Evolutionary conservation across 2,797 vertebrate genomes (phyloP).

Genomic region (Poecilia wingei): DNA sequence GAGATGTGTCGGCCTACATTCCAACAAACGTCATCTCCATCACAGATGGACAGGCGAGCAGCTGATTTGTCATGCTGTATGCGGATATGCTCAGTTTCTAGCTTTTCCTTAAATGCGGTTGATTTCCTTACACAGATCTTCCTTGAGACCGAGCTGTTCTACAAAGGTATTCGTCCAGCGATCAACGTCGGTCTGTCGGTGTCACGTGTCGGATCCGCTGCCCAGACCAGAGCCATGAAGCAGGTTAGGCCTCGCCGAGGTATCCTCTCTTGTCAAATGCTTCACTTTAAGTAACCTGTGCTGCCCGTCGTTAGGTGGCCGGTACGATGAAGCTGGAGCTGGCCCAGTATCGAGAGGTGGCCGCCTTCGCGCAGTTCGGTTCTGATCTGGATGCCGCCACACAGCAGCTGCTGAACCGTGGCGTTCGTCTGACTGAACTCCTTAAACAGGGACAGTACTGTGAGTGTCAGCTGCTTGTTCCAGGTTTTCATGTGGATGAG

Average conservation of each 20-base stretch:
- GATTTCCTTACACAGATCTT: constrained; percentile 85
- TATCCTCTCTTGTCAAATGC: constrained; percentile 36
- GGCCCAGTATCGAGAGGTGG: constrained; percentile 96
- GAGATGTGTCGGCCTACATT: constrained; percentile 98
- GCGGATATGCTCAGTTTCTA: neutral
- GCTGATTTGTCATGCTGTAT: neutral
- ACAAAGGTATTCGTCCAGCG: constrained; percentile 97
- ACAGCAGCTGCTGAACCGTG: constrained; percentile 94
- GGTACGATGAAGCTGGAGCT: constrained; percentile 98
- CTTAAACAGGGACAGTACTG: constrained; percentile 96
- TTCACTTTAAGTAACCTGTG: neutral
- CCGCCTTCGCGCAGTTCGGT: constrained; percentile 95
- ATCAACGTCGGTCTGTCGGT: constrained; percentile 98
- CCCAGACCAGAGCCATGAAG: constrained; percentile 98
- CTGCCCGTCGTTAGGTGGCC: constrained; percentile 83
- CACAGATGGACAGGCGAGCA: constrained; percentile 93
- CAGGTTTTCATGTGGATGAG: neutral
- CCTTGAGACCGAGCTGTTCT: constrained; percentile 98
- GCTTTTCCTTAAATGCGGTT: neutral
- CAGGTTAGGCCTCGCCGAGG: constrained; percentile 79
- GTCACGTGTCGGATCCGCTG: constrained; percentile 96
- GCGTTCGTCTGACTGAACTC: constrained; percentile 94
- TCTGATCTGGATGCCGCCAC: constrained; percentile 96
- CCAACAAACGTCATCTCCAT: constrained; percentile 99
- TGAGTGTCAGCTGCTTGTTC: constrained; percentile 60